Percentiles rank a stretch among this genome's conserved stretches.
phyloP scores from a whole-genome alignment of 1,140 invertebrate genomes.

The Melitaea cinxia region DNA sequence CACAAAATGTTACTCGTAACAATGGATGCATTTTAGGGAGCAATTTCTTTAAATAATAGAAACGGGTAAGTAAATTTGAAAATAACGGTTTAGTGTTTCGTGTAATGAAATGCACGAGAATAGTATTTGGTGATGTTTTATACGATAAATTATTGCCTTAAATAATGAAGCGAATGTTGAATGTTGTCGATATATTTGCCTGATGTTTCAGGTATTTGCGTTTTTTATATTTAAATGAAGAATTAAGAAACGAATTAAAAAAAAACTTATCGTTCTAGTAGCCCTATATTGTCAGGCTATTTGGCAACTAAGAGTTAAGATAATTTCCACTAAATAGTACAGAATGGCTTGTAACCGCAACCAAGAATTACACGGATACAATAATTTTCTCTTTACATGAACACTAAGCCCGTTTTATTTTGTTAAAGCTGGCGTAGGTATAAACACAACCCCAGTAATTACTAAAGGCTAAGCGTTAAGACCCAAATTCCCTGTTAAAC shows the following conservation, averaged over 20 bases:
- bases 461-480: slow-evolving; percentile 70
- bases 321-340: slow-evolving; percentile 20
- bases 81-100: slow-evolving; percentile 4
- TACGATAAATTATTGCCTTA: not conserved
- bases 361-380: slow-evolving; percentile 44
- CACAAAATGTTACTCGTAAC: slow-evolving; percentile 19
- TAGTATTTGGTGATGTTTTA: not conserved
- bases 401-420: slow-evolving; percentile 51
- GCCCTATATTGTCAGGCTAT: not conserved
- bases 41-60: slow-evolving; percentile 25
- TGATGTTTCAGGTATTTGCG: too few relatives aligned
- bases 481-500: slow-evolving; percentile 72
- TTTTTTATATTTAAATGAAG: not conserved
- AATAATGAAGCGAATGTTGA: too few relatives aligned
- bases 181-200: too few relatives aligned
- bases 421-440: slow-evolving; percentile 50
- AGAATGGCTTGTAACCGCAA: slow-evolving; percentile 32
- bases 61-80: not conserved
- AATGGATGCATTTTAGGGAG: slow-evolving; percentile 19
- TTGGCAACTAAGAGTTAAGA: slow-evolving; percentile 6
- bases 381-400: slow-evolving; percentile 45
- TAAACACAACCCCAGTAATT: slow-evolving; percentile 69
- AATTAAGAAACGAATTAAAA: not conserved
- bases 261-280: not conserved
- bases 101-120: not conserved